Evolutionary conservation across 2,888 invertebrate genomes (phyloP).

Genomic region (Aspidiotus rigidus): DNA sequence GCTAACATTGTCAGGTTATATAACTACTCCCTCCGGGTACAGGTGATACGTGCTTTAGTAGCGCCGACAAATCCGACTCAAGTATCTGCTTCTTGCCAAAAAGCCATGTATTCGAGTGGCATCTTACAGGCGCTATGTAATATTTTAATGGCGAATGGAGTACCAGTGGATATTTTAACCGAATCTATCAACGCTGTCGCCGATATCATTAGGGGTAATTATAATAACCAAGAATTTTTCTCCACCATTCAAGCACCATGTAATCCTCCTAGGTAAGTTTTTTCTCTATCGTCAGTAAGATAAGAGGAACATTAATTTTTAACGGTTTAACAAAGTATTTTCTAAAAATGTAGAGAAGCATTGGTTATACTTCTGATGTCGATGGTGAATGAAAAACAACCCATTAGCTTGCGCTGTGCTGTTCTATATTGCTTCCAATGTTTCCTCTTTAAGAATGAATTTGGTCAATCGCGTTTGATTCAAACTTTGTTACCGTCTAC

Average conservation of each 20-base stretch:
- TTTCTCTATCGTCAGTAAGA: neutral
- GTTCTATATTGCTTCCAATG: conserved; percentile 97
- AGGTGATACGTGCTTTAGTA: conserved; percentile 70
- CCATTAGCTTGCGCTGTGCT: conserved; percentile 78
- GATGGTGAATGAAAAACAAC: conserved; percentile 97
- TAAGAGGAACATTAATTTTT: neutral
- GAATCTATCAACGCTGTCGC: conserved; percentile 93
- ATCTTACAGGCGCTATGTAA: conserved; percentile 72
- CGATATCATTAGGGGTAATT: conserved; percentile 85
- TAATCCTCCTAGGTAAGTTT: conserved; percentile 63
- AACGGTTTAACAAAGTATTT: too few species aligned
- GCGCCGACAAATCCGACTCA: conserved; percentile 88
- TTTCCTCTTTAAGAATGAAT: conserved; percentile 85
- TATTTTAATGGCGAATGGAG: conserved; percentile 90
- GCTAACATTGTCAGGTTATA: too few species aligned
- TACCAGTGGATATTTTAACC: conserved; percentile 90
- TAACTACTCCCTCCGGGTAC: neutral
- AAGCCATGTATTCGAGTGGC: conserved; percentile 74
- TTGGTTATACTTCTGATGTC: conserved; percentile 92
- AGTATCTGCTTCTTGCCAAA: conserved; percentile 68
- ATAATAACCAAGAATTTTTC: conserved; percentile 83
- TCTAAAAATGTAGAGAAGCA: conserved; percentile 58
- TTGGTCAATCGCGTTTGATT: conserved; percentile 76
- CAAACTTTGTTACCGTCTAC: conserved; percentile 85
- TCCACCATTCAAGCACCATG: conserved; percentile 85